These are phyloP conservation scores for Sciurus vulgaris DNA, from an alignment of 2,797 vertebrate genomes.

Conservation along the genomic window DNA sequence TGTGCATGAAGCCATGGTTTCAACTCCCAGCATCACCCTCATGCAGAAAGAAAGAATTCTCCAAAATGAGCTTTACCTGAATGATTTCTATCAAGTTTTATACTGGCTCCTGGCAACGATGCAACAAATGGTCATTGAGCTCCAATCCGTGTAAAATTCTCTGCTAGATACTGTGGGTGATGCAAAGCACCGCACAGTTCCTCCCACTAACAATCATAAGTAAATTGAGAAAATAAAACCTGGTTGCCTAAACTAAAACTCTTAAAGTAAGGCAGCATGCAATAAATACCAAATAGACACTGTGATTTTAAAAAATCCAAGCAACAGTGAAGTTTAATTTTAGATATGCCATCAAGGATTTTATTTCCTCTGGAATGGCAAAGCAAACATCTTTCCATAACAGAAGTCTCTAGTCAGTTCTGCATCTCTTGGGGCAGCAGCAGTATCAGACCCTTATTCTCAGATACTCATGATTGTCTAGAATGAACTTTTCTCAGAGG, in stretches of 20 bases:
- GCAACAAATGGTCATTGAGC: not conserved
- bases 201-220: not conserved
- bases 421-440: not conserved
- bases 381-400: slow-evolving; percentile 30
- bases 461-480: not conserved
- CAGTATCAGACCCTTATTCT: not conserved
- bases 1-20: not conserved
- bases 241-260: not conserved
- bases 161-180: not conserved
- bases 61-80: not conserved
- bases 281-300: not conserved
- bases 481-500: not conserved
- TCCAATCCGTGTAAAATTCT: not conserved
- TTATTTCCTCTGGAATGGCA: not conserved
- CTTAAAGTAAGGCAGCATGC: not conserved
- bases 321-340: slow-evolving; percentile 2
- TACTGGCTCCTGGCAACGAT: not conserved
- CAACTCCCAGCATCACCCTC: not conserved
- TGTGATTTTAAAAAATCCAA: slow-evolving; percentile 37
- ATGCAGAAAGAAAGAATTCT: not conserved
- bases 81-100: not conserved
- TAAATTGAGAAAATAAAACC: not conserved
- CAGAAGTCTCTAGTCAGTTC: not conserved
- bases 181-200: not conserved
- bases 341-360: not conserved